Percentiles rank a stretch among this genome's conserved stretches.
These are phyloP conservation scores for Kuschelorhynchus macadamiae DNA, from an alignment of 2,888 invertebrate species.

Conservation along the genomic window DNA sequence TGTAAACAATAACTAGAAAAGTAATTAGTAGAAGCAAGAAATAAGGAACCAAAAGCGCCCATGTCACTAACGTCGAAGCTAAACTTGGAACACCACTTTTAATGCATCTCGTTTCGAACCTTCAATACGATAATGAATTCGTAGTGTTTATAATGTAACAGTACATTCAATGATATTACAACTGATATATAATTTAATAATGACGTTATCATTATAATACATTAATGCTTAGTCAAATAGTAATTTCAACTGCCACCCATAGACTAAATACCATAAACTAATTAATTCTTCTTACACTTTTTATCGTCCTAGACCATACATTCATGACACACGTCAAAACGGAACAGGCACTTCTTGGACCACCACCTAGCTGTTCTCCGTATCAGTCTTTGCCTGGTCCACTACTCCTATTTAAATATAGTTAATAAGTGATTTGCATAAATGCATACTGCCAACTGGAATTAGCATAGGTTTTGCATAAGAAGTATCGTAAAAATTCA, in stretches of 20 bases:
- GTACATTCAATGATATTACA: no score
- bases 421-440: constrained; percentile 28
- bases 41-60: no score
- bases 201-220: no score
- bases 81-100: no score
- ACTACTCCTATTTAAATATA: constrained; percentile 26
- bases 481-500: constrained; percentile 47
- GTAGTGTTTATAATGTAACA: no score
- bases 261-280: constrained; percentile 3
- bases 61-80: no score
- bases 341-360: background rate
- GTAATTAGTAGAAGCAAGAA: no score
- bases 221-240: no score
- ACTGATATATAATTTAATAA: no score
- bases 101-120: no score
- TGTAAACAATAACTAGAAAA: no score
- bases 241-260: background rate
- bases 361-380: background rate
- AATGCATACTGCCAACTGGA: constrained; percentile 33
- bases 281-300: constrained; percentile 8
- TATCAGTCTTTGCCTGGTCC: constrained; percentile 8
- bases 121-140: no score
- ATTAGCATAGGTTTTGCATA: constrained; percentile 56
- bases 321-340: constrained; percentile 6
- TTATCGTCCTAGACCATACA: background rate